These are phyloP conservation scores for Prinia subflava DNA, from an alignment of 2,113 vertebrate genomes.

Conservation along the genomic window DNA sequence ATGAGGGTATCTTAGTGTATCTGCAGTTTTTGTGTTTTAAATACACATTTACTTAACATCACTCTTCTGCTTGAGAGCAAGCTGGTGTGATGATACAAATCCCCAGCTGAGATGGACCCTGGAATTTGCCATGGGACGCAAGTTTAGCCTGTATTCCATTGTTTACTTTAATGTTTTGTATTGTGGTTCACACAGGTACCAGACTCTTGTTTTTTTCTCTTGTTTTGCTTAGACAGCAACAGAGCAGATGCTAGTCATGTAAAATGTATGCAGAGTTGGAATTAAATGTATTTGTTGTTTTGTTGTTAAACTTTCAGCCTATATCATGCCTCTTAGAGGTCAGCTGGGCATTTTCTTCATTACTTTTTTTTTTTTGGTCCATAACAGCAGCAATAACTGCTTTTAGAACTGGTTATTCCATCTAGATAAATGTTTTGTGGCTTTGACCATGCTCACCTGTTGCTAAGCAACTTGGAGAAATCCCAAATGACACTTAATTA, in stretches of 20 bases:
- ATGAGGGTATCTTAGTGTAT: background rate
- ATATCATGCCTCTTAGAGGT: background rate
- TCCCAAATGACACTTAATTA: constrained; percentile 18
- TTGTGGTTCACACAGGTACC: background rate
- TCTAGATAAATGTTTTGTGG: background rate
- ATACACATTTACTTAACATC: background rate
- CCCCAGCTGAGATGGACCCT: background rate
- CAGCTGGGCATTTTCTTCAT: background rate
- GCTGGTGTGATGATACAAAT: background rate
- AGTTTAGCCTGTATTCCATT: background rate
- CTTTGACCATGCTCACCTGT: constrained; percentile 2
- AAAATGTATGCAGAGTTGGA: background rate
- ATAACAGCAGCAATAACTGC: background rate
- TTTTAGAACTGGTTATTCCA: background rate
- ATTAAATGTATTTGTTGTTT: background rate
- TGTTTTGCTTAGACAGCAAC: background rate
- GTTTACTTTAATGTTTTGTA: background rate
- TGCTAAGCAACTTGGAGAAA: constrained; percentile 30
- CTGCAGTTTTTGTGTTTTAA: background rate
- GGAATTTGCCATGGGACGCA: background rate
- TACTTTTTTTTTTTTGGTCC: background rate
- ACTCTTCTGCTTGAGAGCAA: background rate
- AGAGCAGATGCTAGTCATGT: background rate
- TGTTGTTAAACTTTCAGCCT: background rate
- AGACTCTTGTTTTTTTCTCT: background rate